Evolutionary conservation across 2,113 vertebrate species (phyloP).

Genomic region (Semnornis frantzii): DNA sequence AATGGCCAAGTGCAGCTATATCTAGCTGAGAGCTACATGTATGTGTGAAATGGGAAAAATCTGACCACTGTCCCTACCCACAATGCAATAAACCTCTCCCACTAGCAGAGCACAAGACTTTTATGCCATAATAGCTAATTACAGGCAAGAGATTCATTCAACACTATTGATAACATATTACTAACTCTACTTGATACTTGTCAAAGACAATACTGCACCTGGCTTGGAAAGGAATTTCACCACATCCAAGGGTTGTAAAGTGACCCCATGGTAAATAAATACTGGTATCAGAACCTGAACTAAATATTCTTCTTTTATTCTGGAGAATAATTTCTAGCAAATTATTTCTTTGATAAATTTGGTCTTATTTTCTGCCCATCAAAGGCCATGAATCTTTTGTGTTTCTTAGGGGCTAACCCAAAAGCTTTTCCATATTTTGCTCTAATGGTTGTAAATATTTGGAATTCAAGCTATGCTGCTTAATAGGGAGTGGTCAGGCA

Average conservation of each 20-base stretch:
- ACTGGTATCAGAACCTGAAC: background rate
- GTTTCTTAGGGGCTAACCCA: background rate
- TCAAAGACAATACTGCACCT: constrained; percentile 16
- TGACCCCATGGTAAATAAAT: background rate
- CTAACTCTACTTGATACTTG: constrained; percentile 7
- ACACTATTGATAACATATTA: background rate
- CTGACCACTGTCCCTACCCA: constrained; percentile 39
- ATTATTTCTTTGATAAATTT: background rate
- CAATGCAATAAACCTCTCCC: constrained; percentile 59
- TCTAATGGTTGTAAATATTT: background rate
- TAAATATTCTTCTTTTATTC: background rate
- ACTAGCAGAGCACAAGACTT: constrained; percentile 9
- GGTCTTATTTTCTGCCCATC: background rate
- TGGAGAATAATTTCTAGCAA: background rate
- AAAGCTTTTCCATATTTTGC: background rate
- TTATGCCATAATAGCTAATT: constrained; percentile 53
- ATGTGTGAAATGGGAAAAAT: constrained; percentile 43
- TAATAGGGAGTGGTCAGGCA: background rate
- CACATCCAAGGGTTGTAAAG: background rate
- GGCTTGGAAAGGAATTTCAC: constrained; percentile 35
- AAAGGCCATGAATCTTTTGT: background rate
- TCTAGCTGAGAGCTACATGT: background rate
- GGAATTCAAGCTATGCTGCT: background rate
- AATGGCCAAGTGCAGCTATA: background rate
- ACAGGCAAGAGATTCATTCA: constrained; percentile 60